Conservation (phyloP, 2,113 vertebrate species). For the Sprattus sprattus region DNA sequence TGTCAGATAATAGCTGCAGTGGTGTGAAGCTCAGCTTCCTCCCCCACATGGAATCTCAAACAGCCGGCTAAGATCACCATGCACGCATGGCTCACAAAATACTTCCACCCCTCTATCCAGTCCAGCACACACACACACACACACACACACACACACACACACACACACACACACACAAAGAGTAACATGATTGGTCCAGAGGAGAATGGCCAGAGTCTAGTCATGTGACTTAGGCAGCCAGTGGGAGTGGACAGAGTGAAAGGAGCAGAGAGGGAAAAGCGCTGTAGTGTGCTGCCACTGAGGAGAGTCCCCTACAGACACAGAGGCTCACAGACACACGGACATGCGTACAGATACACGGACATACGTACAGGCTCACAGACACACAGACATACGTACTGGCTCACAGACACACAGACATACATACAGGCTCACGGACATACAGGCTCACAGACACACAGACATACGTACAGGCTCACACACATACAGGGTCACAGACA, state of each 20-base stretch:
- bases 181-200: slow-evolving; percentile 33
- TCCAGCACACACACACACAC: neutral
- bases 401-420: neutral
- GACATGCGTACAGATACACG: neutral
- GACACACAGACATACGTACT: neutral
- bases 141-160: neutral
- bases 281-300: neutral
- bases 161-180: neutral
- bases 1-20: neutral
- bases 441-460: neutral
- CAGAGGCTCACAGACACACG: neutral
- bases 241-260: neutral
- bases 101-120: slow-evolving; percentile 6
- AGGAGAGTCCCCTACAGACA: neutral
- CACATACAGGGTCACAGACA: neutral
- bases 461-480: neutral
- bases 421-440: neutral
- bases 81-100: neutral
- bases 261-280: neutral
- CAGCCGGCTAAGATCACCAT: neutral
- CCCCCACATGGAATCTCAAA: neutral
- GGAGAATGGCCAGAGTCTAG: slow-evolving; percentile 43
- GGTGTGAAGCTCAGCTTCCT: neutral
- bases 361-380: neutral
- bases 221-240: slow-evolving; percentile 39